Base-by-base conservation (phyloP, 1,140 invertebrate species). In the Leguminivora glycinivorella region DNA sequence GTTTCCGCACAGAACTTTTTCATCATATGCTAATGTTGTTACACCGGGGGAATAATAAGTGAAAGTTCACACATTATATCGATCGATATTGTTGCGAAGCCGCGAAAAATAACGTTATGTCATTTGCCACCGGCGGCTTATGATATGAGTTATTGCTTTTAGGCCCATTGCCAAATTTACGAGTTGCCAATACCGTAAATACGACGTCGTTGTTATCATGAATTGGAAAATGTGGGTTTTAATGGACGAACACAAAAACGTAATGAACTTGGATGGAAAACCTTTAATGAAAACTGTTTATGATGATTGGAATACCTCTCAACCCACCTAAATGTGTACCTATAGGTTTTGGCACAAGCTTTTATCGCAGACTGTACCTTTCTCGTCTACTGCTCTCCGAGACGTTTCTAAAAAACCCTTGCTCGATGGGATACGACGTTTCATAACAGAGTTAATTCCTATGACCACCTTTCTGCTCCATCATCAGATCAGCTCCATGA, bases 161-260 rank as follows among this genome's bases (percentile, higher is more conserved):
- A 72, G 67, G 71, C 73, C 25, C 14, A 68, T 70, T 72, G 68
- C 72, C 71, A 68, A 74, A 52, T 70, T 77, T 72, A 77, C 31
- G 70, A 68, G 63, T 71, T 63, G 58, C 58, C 58, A 63, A 31
- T 63, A 17, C 58, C 58, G n/a, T 63, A 29, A 63, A 63, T 63
- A 63, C 26, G 58, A 63, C 5, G 58, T 29, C 29, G 14, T 63
- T 63, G 29, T 63, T 31, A 29, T 22, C 56, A 29, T 9, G 26
- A 29, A 63, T 63, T 63, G 14, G 58, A 63, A 63, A 26, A 1
- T 63, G 26, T 63, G 7, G 58, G 58, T 34, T 17, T 63, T 63
- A 34, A 63, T 63, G 58, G 25, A 63, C n/a, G 58, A 29, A 52
- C 47, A 52, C 19, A 52, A 22, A 52, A 52, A 52, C 47, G 47